These are phyloP conservation scores for Cotesia typhae DNA, from an alignment of 1,140 invertebrate genomes.

Conservation along the genomic window DNA sequence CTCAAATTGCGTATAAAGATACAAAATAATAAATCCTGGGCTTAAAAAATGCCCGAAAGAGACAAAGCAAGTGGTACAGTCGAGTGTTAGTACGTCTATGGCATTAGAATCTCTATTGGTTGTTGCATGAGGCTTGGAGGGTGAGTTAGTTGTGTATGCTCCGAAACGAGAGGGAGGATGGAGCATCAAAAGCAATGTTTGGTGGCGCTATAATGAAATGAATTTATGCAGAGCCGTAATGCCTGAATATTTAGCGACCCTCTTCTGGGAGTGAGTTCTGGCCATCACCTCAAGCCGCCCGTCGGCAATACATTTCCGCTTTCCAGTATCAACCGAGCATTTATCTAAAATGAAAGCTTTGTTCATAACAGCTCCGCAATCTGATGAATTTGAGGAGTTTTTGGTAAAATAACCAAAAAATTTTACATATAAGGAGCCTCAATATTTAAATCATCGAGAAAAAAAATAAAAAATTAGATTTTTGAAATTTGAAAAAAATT, in stretches of 20 bases:
- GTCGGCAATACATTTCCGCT: slow-evolving; percentile 16
- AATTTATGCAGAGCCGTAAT: slow-evolving; percentile 74
- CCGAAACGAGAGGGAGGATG: slow-evolving; percentile 45
- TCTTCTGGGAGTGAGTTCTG: slow-evolving; percentile 61
- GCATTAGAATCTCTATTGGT: slow-evolving; percentile 51
- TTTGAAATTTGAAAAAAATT: too few species aligned
- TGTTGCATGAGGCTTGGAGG: slow-evolving; percentile 51
- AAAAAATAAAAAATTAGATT: too few species aligned
- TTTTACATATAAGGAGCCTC: too few species aligned
- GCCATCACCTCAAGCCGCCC: slow-evolving; percentile 46
- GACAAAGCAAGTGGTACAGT: too few species aligned
- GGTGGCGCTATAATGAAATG: slow-evolving; percentile 72
- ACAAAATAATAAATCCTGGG: too few species aligned
- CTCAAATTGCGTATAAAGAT: too few species aligned
- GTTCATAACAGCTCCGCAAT: too few species aligned
- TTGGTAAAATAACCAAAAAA: too few species aligned
- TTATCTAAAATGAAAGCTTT: slow-evolving; percentile 20
- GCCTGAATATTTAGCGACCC: slow-evolving; percentile 71
- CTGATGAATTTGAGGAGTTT: too few species aligned
- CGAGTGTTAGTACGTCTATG: slow-evolving; percentile 35
- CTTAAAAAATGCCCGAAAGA: too few species aligned
- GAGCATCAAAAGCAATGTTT: slow-evolving; percentile 70
- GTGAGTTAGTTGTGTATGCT: slow-evolving; percentile 51
- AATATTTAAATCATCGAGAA: too few species aligned
- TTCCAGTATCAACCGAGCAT: slow-evolving; percentile 19